Conservation (phyloP, 2,888 invertebrate species). For the Polymixis flavicincta region DNA sequence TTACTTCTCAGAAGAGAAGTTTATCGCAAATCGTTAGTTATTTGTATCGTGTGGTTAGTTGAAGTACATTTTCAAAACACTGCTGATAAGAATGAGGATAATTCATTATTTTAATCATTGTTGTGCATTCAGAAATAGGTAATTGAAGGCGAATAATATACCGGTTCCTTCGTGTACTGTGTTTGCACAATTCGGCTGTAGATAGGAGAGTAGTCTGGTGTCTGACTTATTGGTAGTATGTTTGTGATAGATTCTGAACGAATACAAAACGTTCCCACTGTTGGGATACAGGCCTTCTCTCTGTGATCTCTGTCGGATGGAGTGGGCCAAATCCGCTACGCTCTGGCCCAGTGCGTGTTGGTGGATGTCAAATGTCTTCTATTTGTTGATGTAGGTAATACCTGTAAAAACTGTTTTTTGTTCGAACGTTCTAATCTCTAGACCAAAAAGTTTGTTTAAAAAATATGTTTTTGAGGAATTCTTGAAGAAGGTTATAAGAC, state of each 20-base stretch:
- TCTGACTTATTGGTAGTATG: neutral
- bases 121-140: neutral
- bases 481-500: too few relatives aligned
- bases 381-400: neutral
- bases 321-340: neutral
- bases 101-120: neutral
- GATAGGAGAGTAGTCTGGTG: neutral
- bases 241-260: neutral
- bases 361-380: too few relatives aligned
- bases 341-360: neutral
- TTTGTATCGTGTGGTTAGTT: neutral
- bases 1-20: conserved; percentile 10
- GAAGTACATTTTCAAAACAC: neutral
- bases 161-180: neutral
- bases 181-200: neutral
- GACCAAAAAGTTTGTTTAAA: too few relatives aligned
- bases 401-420: neutral
- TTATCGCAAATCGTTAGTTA: conserved; percentile 22
- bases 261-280: too few relatives aligned
- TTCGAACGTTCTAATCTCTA: too few relatives aligned
- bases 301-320: neutral
- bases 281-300: neutral
- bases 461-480: too few relatives aligned
- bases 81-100: conserved; percentile 4
- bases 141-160: conserved; percentile 4